phyloP scores from a whole-genome alignment of 2,797 vertebrate genomes.

The Crypturellus tataupa region DNA sequence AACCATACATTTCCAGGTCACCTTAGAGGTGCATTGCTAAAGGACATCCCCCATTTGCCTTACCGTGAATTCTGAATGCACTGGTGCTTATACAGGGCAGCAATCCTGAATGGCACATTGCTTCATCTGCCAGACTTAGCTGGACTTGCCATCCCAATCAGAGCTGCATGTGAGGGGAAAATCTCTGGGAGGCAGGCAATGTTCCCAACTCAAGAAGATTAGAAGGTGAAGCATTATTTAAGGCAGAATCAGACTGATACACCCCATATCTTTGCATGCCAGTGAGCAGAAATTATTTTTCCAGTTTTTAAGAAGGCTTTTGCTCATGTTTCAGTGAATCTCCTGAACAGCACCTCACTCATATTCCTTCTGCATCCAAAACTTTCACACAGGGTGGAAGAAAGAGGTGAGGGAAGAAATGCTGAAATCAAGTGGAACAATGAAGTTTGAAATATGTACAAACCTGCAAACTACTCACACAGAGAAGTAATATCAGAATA shows the following conservation, averaged over 20 bases:
- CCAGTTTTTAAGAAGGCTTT: background rate
- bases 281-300: background rate
- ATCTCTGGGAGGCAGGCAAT: background rate
- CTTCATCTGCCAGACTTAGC: background rate
- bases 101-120: background rate
- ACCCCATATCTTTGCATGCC: background rate
- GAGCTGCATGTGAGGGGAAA: background rate
- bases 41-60: background rate
- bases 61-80: background rate
- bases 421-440: background rate
- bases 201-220: background rate
- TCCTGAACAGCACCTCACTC: background rate
- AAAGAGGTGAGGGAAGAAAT: background rate
- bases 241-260: background rate
- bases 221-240: background rate
- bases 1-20: background rate
- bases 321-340: background rate
- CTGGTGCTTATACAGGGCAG: background rate
- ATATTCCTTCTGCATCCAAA: background rate
- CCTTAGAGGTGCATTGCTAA: background rate
- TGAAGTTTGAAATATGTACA: slow-evolving; percentile 3
- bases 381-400: background rate
- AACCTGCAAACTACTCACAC: background rate
- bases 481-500: background rate
- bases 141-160: background rate